Conservation (phyloP, 1,140 invertebrate species). For the Nephila pilipes region DNA sequence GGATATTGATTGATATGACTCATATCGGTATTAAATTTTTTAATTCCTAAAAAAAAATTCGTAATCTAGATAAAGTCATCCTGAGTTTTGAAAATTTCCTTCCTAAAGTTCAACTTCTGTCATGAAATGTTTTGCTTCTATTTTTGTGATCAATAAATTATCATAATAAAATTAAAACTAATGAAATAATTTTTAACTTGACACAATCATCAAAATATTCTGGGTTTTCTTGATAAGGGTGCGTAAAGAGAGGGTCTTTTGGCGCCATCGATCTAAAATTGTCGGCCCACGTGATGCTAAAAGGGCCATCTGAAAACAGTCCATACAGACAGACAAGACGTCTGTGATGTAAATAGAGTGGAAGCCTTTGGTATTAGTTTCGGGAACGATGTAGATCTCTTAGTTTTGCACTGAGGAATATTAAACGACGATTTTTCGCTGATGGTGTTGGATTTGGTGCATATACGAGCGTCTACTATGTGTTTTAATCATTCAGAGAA, state of each 20-base stretch:
- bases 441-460: too few relatives aligned
- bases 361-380: not conserved
- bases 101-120: too few relatives aligned
- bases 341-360: conserved; percentile 11
- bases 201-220: not conserved
- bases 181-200: not conserved
- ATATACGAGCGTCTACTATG: too few relatives aligned
- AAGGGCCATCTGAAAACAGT: conserved; percentile 23
- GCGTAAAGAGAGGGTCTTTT: not conserved
- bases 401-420: not conserved
- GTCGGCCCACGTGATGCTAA: conserved; percentile 37
- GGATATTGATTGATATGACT: too few relatives aligned
- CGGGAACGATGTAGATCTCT: not conserved
- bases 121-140: too few relatives aligned
- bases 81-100: too few relatives aligned
- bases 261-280: conserved; percentile 40
- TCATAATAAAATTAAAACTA: too few relatives aligned
- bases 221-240: not conserved
- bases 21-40: too few relatives aligned
- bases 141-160: too few relatives aligned
- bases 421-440: not conserved
- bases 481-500: not conserved
- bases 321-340: not conserved
- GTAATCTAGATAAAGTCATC: too few relatives aligned
- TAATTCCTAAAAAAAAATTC: too few relatives aligned